Percentiles rank a stretch among this genome's conserved stretches.
Conservation (phyloP, 1,140 invertebrate species). For the Lepidotrigona ventralis region DNA sequence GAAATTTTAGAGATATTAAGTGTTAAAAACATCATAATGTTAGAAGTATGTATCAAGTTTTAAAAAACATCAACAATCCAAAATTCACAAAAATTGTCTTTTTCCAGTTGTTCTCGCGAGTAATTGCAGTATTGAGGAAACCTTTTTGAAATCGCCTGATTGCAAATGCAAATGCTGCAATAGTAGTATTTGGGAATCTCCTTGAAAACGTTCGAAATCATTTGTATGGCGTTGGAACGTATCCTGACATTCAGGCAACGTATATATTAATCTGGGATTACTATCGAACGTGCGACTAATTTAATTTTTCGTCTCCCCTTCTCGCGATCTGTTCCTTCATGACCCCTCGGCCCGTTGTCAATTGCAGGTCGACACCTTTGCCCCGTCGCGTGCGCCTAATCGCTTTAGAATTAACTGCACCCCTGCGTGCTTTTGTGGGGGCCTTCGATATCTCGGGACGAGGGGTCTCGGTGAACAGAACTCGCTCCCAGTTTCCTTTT, state of each 20-base stretch:
- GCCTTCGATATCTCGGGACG: slow-evolving; percentile 39
- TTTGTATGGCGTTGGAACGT: slow-evolving; percentile 2
- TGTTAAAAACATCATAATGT: not conserved
- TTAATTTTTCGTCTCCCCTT: slow-evolving; percentile 71
- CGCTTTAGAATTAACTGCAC: slow-evolving; percentile 77
- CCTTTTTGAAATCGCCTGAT: not conserved
- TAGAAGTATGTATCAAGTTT: not conserved
- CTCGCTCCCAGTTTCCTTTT: slow-evolving; percentile 8
- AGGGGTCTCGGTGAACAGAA: not conserved
- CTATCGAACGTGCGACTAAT: slow-evolving; percentile 63
- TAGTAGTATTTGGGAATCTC: not conserved
- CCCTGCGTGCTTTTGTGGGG: slow-evolving; percentile 59
- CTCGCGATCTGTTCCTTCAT: slow-evolving; percentile 52
- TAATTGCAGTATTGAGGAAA: not conserved
- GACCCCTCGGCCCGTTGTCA: slow-evolving; percentile 74
- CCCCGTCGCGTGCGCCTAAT: slow-evolving; percentile 78
- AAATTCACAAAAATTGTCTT: not conserved
- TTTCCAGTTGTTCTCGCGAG: not conserved
- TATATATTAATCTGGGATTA: slow-evolving; percentile 57
- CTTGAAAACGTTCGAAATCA: not conserved
- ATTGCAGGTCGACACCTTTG: slow-evolving; percentile 79
- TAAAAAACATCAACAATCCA: not conserved
- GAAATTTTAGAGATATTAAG: too few species aligned
- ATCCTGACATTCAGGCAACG: not conserved
- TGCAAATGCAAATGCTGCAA: too few species aligned